Conservation (phyloP, 2,888 invertebrate species). For the Netelia inedita region DNA sequence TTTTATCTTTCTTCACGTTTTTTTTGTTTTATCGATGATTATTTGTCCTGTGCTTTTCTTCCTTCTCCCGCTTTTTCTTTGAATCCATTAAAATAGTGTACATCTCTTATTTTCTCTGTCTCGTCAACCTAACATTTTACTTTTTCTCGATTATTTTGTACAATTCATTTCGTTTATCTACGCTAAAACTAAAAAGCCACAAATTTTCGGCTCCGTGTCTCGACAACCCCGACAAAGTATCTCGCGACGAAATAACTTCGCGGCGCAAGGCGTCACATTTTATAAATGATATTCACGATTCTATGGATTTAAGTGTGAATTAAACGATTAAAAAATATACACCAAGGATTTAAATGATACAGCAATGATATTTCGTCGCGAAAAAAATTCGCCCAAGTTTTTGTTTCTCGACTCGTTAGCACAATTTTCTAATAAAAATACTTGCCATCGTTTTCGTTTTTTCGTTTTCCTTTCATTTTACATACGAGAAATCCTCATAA, state of each 20-base stretch:
- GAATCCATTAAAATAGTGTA: conserved; percentile 56
- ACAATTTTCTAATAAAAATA: conserved; percentile 61
- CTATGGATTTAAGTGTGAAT: no score
- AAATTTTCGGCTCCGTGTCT: conserved; percentile 17
- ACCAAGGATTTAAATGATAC: no score
- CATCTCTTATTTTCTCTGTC: conserved; percentile 27
- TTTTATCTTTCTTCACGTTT: conserved; percentile 29
- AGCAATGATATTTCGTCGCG: no score
- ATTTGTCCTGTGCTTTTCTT: conserved; percentile 2
- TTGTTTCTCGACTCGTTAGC: no score
- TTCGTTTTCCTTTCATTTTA: conserved; percentile 13
- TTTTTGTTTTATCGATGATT: conserved; percentile 22
- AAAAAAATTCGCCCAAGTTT: no score
- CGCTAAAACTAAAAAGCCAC: conserved; percentile 45
- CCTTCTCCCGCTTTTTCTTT: not conserved
- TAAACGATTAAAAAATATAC: no score
- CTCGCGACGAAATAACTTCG: no score
- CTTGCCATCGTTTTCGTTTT: conserved; percentile 50
- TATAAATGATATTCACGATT: no score
- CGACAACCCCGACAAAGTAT: no score
- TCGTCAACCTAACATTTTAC: not conserved
- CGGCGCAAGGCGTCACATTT: no score
- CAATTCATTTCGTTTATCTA: conserved; percentile 55
- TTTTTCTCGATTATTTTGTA: conserved; percentile 62
- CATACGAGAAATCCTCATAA: conserved; percentile 28